Conservation (phyloP, 2,797 vertebrate species). For the Brotogeris chrysoptera region DNA sequence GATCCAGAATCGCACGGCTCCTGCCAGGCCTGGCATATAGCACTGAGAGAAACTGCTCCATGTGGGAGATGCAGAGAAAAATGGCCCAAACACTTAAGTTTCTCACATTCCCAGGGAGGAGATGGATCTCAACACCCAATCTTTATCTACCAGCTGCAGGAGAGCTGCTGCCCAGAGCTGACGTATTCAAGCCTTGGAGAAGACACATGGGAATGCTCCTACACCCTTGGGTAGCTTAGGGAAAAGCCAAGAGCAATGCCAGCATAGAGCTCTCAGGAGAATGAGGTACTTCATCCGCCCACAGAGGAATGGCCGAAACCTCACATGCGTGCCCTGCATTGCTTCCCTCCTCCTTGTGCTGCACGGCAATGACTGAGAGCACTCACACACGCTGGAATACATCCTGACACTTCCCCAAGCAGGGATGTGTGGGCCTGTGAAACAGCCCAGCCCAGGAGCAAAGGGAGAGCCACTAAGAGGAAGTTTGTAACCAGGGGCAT, state of each 20-base stretch:
- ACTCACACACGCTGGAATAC: background rate
- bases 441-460: background rate
- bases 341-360: background rate
- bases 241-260: background rate
- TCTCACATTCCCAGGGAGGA: background rate
- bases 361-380: background rate
- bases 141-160: slow-evolving; percentile 2
- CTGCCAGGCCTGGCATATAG: slow-evolving; percentile 1
- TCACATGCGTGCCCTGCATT: accelerated
- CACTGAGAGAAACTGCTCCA: background rate
- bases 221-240: background rate
- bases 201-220: background rate
- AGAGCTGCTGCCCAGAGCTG: background rate
- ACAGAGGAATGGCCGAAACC: background rate
- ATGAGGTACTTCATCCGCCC: background rate
- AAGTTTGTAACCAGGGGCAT: background rate
- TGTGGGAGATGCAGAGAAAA: background rate
- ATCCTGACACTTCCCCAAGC: background rate
- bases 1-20: slow-evolving; percentile 3
- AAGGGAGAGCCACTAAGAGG: background rate
- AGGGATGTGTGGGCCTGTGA: background rate
- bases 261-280: background rate
- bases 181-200: background rate
- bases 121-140: background rate
- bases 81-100: slow-evolving; percentile 1